Evolutionary conservation across 1,140 invertebrate species (phyloP).

Genomic region (Psix sp.): DNA sequence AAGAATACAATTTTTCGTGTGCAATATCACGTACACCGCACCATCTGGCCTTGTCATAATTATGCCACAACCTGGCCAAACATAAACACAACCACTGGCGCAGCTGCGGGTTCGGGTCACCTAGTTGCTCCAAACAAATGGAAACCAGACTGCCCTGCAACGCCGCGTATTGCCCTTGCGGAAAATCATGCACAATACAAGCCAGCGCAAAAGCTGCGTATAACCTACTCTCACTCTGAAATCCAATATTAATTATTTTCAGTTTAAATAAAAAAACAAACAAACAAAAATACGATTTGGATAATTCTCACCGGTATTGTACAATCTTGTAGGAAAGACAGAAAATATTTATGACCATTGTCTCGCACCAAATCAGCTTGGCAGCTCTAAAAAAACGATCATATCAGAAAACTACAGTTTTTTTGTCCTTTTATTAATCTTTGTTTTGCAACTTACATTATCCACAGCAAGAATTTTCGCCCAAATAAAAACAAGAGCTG

Average conservation of each 20-base stretch:
- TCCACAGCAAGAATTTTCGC: constrained; percentile 99
- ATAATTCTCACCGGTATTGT: constrained; percentile 85
- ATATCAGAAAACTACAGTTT: constrained; percentile 1
- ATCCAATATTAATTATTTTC: constrained; percentile 43
- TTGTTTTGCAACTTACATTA: constrained; percentile 81
- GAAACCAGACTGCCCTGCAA: constrained; percentile 91
- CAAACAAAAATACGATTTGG: too few relatives aligned
- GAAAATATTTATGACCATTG: constrained; percentile 95
- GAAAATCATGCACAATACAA: constrained; percentile 93
- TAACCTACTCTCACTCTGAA: constrained; percentile 89
- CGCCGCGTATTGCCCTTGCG: constrained; percentile 90
- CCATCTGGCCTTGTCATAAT: constrained; percentile 95
- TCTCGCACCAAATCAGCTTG: constrained; percentile 97
- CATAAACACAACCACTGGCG: constrained; percentile 95
- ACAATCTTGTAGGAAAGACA: constrained; percentile 91
- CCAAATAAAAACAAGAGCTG: constrained; percentile 98
- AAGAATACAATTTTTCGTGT: constrained; percentile 92
- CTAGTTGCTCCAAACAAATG: constrained; percentile 90
- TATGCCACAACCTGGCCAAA: constrained; percentile 95
- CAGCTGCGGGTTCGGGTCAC: constrained; percentile 81
- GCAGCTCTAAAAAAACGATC: constrained; percentile 82
- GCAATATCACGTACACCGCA: constrained; percentile 96
- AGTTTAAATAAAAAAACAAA: not conserved
- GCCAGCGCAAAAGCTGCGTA: constrained; percentile 94
- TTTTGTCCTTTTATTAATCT: constrained; percentile 24